A percentile compares a stretch with the other conserved stretches of the same genome.
phyloP scores from a whole-genome alignment of 2,113 vertebrate species.

The Dicaeum eximium region DNA sequence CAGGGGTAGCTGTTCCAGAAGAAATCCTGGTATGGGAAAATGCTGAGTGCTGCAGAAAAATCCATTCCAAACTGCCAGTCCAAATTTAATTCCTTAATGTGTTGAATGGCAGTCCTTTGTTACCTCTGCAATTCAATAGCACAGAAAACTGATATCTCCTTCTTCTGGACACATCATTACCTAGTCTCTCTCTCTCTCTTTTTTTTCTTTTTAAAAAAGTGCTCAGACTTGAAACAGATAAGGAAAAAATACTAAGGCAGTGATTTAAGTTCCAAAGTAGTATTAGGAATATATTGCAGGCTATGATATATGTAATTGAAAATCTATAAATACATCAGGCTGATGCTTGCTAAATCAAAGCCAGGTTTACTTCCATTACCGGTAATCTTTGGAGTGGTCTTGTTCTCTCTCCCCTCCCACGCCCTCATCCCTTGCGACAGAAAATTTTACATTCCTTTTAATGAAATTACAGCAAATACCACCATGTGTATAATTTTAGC shows the following conservation, averaged over 20 bases:
- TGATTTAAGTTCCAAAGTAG: neutral
- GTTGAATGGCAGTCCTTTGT: neutral
- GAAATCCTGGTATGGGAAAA: neutral
- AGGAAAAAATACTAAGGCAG: neutral
- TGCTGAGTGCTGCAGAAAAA: conserved; percentile 22
- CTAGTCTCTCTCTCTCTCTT: no score
- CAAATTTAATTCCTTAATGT: conserved; percentile 45
- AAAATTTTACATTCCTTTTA: neutral
- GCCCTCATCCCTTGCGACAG: neutral
- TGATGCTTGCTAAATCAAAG: neutral
- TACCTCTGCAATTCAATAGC: neutral
- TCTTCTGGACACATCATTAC: neutral
- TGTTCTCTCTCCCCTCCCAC: neutral
- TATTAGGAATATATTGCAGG: neutral
- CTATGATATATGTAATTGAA: neutral
- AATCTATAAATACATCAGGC: conserved; percentile 29
- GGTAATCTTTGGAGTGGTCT: neutral
- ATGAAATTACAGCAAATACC: neutral
- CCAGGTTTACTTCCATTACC: neutral
- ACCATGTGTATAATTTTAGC: neutral
- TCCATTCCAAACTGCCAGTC: neutral
- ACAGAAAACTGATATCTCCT: neutral
- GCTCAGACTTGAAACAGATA: neutral
- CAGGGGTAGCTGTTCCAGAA: conserved; percentile 11
- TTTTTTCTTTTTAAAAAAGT: neutral